These are phyloP conservation scores for Sesia bembeciformis DNA, from an alignment of 2,888 invertebrate genomes.

Conservation along the genomic window DNA sequence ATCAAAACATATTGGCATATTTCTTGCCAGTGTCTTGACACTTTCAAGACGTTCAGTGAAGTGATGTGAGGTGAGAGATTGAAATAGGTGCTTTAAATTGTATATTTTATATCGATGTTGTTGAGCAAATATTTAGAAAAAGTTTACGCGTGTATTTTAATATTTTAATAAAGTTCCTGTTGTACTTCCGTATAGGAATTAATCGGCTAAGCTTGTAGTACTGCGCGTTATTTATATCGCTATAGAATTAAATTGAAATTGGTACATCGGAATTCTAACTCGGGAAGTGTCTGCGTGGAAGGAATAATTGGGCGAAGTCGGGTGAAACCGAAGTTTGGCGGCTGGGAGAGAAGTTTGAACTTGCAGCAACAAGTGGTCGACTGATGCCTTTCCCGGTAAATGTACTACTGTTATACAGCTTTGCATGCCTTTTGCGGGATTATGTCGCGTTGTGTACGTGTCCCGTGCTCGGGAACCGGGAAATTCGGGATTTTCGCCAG, in stretches of 20 bases:
- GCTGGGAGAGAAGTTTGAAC: conserved; percentile 42
- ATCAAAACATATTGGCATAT: conserved; percentile 3
- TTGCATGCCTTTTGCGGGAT: conserved; percentile 64
- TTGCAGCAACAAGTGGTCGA: conserved; percentile 63
- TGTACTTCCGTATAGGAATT: conserved; percentile 8
- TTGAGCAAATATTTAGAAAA: conserved; percentile 1
- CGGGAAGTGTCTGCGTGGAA: conserved; percentile 12
- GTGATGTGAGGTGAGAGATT: conserved; percentile 48
- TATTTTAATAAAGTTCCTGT: conserved; percentile 30
- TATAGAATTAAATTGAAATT: not conserved
- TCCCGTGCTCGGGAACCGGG: conserved; percentile 18
- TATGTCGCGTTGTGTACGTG: conserved; percentile 39
- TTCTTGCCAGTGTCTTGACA: conserved; percentile 48
- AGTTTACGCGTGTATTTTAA: conserved; percentile 15
- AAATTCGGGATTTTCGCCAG: conserved; percentile 39
- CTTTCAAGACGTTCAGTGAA: conserved; percentile 39
- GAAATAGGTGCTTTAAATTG: conserved; percentile 41
- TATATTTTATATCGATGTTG: conserved; percentile 26
- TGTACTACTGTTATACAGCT: conserved; percentile 60
- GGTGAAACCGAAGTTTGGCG: conserved; percentile 41
- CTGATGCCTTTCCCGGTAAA: conserved; percentile 68
- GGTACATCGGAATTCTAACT: conserved; percentile 4
- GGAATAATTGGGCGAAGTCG: conserved; percentile 30
- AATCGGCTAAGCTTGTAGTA: not conserved
- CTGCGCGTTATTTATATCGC: not conserved